Conservation (phyloP, 2,888 invertebrate species). For the Thecophora atra region DNA sequence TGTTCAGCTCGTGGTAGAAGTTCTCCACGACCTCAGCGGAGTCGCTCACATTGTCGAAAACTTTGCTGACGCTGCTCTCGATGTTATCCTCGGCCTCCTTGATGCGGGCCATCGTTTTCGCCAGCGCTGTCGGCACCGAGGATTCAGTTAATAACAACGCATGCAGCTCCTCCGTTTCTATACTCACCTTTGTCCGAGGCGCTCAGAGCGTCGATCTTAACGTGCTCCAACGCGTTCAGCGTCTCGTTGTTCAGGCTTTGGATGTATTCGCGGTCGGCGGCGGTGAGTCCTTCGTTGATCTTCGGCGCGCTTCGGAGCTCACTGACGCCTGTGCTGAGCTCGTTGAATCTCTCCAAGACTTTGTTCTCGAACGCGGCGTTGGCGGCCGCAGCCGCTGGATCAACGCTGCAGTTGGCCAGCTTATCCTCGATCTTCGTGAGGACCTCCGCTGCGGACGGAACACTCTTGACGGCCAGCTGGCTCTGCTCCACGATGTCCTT, state of each 20-base stretch:
- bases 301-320: slow-evolving; percentile 55
- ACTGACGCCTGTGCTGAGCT: slow-evolving; percentile 65
- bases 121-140: too few relatives aligned
- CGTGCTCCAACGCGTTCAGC: slow-evolving; percentile 69
- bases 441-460: slow-evolving; percentile 58
- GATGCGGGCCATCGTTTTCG: slow-evolving; percentile 68
- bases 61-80: slow-evolving; percentile 67
- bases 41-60: slow-evolving; percentile 69
- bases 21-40: slow-evolving; percentile 69
- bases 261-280: slow-evolving; percentile 67
- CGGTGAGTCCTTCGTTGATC: slow-evolving; percentile 57
- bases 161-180: too few relatives aligned
- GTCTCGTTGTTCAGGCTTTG: slow-evolving; percentile 73
- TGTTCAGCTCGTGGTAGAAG: slow-evolving; percentile 69
- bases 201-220: slow-evolving; percentile 67
- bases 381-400: slow-evolving; percentile 52
- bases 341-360: slow-evolving; percentile 65
- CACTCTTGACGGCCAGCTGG: slow-evolving; percentile 54
- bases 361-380: slow-evolving; percentile 66
- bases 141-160: too few relatives aligned
- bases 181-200: slow-evolving; percentile 67
- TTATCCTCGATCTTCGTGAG: slow-evolving; percentile 60
- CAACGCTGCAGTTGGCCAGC: slow-evolving; percentile 56
- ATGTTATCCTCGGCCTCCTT: slow-evolving; percentile 69
- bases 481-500: slow-evolving; percentile 55